Conservation (phyloP, 2,888 invertebrate genomes). For the Dolichomitus sp. region DNA sequence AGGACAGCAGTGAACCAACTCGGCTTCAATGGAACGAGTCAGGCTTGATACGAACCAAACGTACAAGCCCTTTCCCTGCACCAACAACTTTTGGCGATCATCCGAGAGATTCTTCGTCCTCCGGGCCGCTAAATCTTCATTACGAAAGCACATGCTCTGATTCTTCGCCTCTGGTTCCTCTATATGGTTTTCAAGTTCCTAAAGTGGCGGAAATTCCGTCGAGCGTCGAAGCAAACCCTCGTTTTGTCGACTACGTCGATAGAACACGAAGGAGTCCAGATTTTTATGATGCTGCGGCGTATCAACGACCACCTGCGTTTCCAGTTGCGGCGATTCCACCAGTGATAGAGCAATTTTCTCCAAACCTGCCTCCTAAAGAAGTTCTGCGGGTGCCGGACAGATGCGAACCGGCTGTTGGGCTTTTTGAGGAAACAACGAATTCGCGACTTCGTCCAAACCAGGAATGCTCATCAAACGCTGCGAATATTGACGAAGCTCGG, state of each 20-base stretch:
- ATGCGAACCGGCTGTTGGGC: constrained; percentile 4
- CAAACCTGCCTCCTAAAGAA: constrained; percentile 11
- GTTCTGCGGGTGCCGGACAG: constrained; percentile 1
- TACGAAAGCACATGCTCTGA: constrained; percentile 4
- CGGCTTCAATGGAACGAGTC: constrained; percentile 39
- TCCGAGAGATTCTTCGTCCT: constrained; percentile 2
- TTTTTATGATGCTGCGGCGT: constrained; percentile 32
- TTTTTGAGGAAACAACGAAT: constrained; percentile 17
- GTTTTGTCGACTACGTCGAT: constrained; percentile 14
- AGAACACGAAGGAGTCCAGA: background rate
- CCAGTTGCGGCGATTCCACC: background rate
- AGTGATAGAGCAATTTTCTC: constrained; percentile 7
- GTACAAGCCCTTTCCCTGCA: constrained; percentile 19
- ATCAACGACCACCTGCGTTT: constrained; percentile 21
- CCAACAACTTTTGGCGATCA: constrained; percentile 11
- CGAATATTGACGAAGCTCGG: constrained; percentile 35
- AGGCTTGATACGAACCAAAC: constrained; percentile 8
- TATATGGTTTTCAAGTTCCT: constrained; percentile 64
- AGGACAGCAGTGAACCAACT: constrained; percentile 32
- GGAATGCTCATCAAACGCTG: constrained; percentile 23
- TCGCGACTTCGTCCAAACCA: constrained; percentile 13
- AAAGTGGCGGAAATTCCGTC: constrained; percentile 45
- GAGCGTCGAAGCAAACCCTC: constrained; percentile 1
- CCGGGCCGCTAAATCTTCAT: constrained; percentile 38
- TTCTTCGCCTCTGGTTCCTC: constrained; percentile 5